Conservation (phyloP, 1,140 invertebrate genomes). For the Sesamia nonagrioides region DNA sequence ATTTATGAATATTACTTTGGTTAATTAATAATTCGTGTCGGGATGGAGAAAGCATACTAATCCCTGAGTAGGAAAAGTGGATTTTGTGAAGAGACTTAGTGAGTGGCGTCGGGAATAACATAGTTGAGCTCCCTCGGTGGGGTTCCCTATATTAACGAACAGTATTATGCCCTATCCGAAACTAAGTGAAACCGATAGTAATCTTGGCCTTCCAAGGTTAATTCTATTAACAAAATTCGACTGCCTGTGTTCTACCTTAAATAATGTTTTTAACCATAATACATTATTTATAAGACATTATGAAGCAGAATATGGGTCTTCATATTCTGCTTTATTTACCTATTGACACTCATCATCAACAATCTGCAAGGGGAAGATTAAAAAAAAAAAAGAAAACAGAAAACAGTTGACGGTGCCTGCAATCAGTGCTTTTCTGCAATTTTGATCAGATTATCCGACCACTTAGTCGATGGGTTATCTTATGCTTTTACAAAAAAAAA, state of each 20-base stretch:
- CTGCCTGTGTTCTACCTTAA: slow-evolving; percentile 7
- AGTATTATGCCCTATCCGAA: slow-evolving; percentile 26
- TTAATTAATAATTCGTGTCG: slow-evolving; percentile 51
- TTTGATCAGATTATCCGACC: no score
- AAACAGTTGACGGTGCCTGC: no score
- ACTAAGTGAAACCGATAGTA: slow-evolving; percentile 49
- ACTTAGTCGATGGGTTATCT: no score
- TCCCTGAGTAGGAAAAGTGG: slow-evolving; percentile 41
- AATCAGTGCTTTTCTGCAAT: no score
- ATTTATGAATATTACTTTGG: slow-evolving; percentile 48
- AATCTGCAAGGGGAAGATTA: no score
- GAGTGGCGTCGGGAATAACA: slow-evolving; percentile 35
- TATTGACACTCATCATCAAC: background rate
- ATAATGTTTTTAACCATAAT: no score
- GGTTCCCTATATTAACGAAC: slow-evolving; percentile 35
- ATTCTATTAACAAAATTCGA: slow-evolving; percentile 43
- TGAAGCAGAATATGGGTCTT: no score
- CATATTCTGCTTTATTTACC: background rate
- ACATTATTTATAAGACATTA: background rate
- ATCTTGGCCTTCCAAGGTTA: slow-evolving; percentile 37
- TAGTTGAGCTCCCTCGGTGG: slow-evolving; percentile 39
- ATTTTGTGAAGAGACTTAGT: slow-evolving; percentile 32
- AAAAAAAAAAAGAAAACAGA: no score
- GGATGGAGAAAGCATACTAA: slow-evolving; percentile 48
- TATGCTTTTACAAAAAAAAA: no score